Evolutionary conservation across 1,140 invertebrate species (phyloP), one percentile per base, ranked within the genome.

Genomic region (Cheumatopsyche charites): DNA sequence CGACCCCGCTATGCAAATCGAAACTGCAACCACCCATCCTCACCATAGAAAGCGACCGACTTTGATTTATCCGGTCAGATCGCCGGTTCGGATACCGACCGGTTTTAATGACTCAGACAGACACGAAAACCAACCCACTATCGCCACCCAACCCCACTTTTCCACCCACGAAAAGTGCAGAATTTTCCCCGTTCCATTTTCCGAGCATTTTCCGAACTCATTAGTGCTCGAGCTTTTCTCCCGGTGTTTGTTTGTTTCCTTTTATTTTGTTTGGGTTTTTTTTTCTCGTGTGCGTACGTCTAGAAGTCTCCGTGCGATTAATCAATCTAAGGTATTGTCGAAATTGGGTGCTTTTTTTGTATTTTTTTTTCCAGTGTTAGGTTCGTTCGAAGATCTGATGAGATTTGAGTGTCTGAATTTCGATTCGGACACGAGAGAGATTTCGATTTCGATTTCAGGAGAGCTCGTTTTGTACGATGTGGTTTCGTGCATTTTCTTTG

Each of bases 51-150:
- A 52, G 19, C n/a, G n/a, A 9, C 47, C 1, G 47, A 52, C 47
- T 52, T 52, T 52, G 47, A 52, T 52, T 52, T 52, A 52, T 52
- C 47, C n/a, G 29, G 29, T 36, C 29, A 52, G 47, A 52, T 15
- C 47, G 47, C 19, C 15, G 15, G 19, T 13, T 19, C 47, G 47
- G 47, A 52, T 52, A 52, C 47, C n/a, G 15, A 15, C n/a, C 15
- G 15, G 47, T 52, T 52, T 52, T 52, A 52, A 52, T 52, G 47
- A 52, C 47, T 13, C 19, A 17, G 15, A 15, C 5, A 15, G 15
- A 19, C 47, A 52, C 47, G 47, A 52, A 36, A 36, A 36, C 29
- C 29, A 3, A 36, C 29, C 29, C 29, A 36, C 29, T 3, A 3
- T 36, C 9, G 3, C 29, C 29, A 36, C 29, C 29, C 29, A 9